A percentile compares a stretch with the other conserved stretches of the same genome.
Evolutionary conservation across 2,888 invertebrate genomes (phyloP).

Genomic region (Parasteatoda lunata): DNA sequence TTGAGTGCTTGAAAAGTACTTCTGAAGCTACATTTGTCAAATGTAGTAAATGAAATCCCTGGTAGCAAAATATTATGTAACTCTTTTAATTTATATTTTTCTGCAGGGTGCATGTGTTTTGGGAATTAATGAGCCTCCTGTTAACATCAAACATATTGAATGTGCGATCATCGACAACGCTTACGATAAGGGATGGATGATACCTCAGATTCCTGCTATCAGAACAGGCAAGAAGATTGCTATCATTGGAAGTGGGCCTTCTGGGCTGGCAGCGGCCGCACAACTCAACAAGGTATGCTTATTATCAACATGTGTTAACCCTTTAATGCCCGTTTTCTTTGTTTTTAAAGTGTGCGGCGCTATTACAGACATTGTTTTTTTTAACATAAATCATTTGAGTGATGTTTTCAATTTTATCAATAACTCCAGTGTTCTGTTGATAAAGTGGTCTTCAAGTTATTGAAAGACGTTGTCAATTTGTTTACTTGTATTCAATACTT

Average conservation of each 20-base stretch:
- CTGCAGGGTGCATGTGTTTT: conserved; percentile 91
- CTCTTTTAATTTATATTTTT: conserved; percentile 24
- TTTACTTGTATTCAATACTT: too few species aligned
- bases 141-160: conserved; percentile 99
- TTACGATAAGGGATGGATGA: conserved; percentile 96
- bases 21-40: too few species aligned
- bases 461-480: too few species aligned
- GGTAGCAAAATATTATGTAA: too few species aligned
- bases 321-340: background rate
- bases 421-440: too few species aligned
- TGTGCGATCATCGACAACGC: conserved; percentile 99
- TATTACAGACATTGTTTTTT: too few species aligned
- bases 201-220: conserved; percentile 83
- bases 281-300: conserved; percentile 87
- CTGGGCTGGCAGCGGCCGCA: conserved; percentile 95
- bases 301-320: background rate
- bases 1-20: too few species aligned
- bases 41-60: too few species aligned
- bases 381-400: too few species aligned
- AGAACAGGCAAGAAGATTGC: conserved; percentile 89
- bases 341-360: too few species aligned
- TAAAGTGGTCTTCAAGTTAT: too few species aligned
- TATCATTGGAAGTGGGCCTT: conserved; percentile 92
- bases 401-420: too few species aligned
- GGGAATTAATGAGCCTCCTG: conserved; percentile 95